Base-by-base conservation (phyloP, 30 jellyfish, hydroid and myxozoan species). In the Calvadosia cruxmelitensis region DNA sequence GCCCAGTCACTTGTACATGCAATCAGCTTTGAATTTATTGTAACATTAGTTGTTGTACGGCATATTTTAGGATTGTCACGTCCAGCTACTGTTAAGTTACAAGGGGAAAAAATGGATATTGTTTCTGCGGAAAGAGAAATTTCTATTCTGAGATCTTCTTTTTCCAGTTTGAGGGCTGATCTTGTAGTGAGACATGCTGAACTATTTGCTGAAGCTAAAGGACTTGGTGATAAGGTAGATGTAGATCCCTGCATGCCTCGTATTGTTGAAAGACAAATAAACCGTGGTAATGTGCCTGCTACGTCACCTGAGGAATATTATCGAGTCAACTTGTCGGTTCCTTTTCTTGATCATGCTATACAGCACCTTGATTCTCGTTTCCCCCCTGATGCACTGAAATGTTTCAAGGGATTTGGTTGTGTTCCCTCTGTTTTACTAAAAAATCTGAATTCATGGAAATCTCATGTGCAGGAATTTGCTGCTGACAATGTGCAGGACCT, bases 61-160 rank as follows among this genome's bases (percentile, higher is more conserved):
- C n/a, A 79, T 20, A 1, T 32, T 13, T 31, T 77, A 24, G 77
- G 53, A 73, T 30, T 67, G 33, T 49, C 82, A 68, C 28, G 82
- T 13, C 75, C 82, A 0, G 61, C 62, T 7, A 53, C 76, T 5
- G 63, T 51, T 26, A 76, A 67, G 81, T 52, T 77, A 31, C 81
- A 77, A 53, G 34, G 76, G 2, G 31, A 66, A 24, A 1, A 1
- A 23, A 29, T 67, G 10, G 87, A 67, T 52, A 53, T 76, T 0
- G 74, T 49, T 27, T 65, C 63, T 5, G 34, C 75, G 20, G 33
- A 1, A 16, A 27, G 62, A 27, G 30, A 68, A 57, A 62, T 77
- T 16, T 3, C n/a, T n/a, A n/a, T n/a, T n/a, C 76, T 77, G 34
- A 49, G 25, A 34, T 15, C 76, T 29, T 33, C 34, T 33, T 52